Base-by-base conservation (phyloP, 2,113 vertebrate species). In the Damaliscus lunatus region DNA sequence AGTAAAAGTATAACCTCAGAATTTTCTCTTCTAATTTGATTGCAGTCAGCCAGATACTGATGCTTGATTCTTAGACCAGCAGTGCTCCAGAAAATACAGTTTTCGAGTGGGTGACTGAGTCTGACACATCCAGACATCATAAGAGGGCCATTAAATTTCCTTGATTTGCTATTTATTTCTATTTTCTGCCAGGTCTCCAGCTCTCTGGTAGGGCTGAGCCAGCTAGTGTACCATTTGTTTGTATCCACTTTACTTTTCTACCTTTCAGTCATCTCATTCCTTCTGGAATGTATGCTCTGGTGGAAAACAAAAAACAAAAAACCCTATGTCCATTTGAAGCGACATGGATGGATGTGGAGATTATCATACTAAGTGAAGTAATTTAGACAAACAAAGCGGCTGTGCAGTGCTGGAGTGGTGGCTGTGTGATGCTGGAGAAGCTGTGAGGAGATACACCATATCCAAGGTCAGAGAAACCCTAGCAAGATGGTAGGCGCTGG, bases 401-500 rank as follows among this genome's bases (percentile, higher is more conserved):
- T 71, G n/a, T 6, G 9, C 9, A 10, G 19, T 3, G 17, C 9
- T 36, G n/a, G n/a, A 36, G n/a, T 11, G n/a, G 64, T 36, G 64
- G n/a, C 64, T 36, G 64, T 71, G 19, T 71, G n/a, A 36, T n/a
- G n/a, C 64, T 36, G 64, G 64, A 36, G 64, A 21, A 71, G n/a
- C 31, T 10, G 17, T 71, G 64, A 71, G 19, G n/a, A 71, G n/a
- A 36, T 21, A 36, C 17, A 71, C 9, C 9, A 21, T 3, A 19
- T 36, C n/a, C n/a, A 71, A 21, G 64, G 17, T 71, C n/a, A 71
- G 64, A 71, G 64, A 71, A 71, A 71, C 64, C 19, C 19, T 4
- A 12, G n/a, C n/a, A 71, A 36, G n/a, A 36, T 1, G 64, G n/a
- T 67, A 67, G 64, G n/a, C 0, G 0, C n/a, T 36, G n/a, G 17